phyloP scores from a whole-genome alignment of 1,140 invertebrate species.

The Danaus plexippus region DNA sequence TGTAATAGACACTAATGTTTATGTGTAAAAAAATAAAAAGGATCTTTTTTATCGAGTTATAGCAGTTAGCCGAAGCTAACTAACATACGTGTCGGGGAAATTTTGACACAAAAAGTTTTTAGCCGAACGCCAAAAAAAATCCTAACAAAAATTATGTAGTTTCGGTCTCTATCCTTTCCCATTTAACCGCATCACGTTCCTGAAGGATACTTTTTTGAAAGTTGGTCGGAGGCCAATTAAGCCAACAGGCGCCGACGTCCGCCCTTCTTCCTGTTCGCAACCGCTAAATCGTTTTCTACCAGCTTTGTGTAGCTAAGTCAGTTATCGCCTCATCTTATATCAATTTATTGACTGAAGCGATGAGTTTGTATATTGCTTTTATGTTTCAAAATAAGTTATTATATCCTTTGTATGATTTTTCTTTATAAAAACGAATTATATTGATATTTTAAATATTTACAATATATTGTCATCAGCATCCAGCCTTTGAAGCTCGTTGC shows the following conservation, averaged over 20 bases:
- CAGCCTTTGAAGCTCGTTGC: too few relatives aligned
- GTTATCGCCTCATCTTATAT: conserved; percentile 21
- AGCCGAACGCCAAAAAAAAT: conserved; percentile 18
- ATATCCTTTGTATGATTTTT: too few relatives aligned
- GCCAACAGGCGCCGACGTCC: conserved; percentile 44
- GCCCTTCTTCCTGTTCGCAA: conserved; percentile 42
- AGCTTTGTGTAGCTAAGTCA: conserved; percentile 29
- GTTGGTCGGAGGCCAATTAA: conserved; percentile 60
- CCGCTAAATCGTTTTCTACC: conserved; percentile 39
- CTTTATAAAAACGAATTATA: too few relatives aligned
- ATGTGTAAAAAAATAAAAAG: conserved; percentile 4
- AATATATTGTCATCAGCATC: too few relatives aligned
- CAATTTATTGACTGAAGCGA: conserved; percentile 9
- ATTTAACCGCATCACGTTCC: conserved; percentile 46
- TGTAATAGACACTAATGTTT: neutral
- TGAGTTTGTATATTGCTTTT: neutral
- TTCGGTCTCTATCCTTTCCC: conserved; percentile 35
- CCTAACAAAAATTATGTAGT: conserved; percentile 34
- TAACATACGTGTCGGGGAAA: conserved; percentile 10
- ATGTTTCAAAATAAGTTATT: too few relatives aligned
- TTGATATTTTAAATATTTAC: too few relatives aligned
- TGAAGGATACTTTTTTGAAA: conserved; percentile 43
- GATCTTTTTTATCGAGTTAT: conserved; percentile 7
- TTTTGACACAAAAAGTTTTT: conserved; percentile 14
- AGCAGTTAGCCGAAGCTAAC: conserved; percentile 9